Conservation (phyloP, 2,113 vertebrate species). For the Microtus oregoni region DNA sequence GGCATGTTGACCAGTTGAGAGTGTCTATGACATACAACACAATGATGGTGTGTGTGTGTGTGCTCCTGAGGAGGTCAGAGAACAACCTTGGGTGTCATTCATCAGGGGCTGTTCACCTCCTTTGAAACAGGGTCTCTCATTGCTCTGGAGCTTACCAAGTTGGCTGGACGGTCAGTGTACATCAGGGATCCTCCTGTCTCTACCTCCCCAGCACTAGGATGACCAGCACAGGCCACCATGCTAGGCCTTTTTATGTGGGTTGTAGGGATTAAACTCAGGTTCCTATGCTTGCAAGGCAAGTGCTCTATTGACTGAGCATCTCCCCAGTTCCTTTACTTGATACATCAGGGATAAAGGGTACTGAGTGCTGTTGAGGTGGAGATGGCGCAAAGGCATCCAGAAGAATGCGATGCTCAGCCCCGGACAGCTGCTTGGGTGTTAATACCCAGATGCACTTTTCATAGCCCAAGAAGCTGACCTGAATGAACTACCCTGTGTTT, state of each 20-base stretch:
- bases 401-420: not conserved
- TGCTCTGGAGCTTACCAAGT: not conserved
- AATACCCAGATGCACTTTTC: rapidly evolving
- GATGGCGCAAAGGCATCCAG: not conserved
- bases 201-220: not conserved
- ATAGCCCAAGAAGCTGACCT: not conserved
- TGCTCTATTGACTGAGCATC: not conserved
- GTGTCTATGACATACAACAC: not conserved
- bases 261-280: not conserved
- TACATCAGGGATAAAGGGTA: not conserved
- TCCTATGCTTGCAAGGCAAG: not conserved
- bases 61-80: not conserved
- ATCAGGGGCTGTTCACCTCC: not conserved
- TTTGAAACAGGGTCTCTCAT: not conserved
- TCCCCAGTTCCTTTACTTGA: not conserved
- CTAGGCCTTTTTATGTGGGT: no score
- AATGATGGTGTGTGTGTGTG: not conserved
- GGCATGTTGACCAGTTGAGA: not conserved
- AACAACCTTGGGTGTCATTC: no score
- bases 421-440: rapidly evolving
- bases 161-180: not conserved
- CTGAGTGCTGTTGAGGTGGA: not conserved
- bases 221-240: not conserved
- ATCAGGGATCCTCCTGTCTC: not conserved
- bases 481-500: not conserved